phyloP scores from a whole-genome alignment of 2,797 vertebrate genomes.

The Sciurus vulgaris region DNA sequence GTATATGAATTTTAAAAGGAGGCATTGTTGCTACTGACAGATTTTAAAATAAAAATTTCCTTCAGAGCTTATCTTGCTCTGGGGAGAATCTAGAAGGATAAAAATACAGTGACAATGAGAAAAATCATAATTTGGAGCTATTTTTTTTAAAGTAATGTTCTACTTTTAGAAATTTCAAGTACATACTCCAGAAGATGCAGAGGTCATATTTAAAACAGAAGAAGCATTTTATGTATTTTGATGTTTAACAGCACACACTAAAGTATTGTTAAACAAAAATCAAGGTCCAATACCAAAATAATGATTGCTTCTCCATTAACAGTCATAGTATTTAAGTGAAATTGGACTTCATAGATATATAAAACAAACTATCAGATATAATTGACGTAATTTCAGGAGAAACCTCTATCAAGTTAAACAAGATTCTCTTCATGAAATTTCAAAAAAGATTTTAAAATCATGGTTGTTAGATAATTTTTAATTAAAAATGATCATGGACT shows the following conservation, averaged over 20 bases:
- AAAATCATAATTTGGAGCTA: background rate
- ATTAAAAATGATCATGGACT: background rate
- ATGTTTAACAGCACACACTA: background rate
- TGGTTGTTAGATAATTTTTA: background rate
- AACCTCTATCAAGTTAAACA: background rate
- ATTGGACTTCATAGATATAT: background rate
- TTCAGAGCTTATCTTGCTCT: background rate
- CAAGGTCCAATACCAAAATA: background rate
- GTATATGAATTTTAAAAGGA: background rate
- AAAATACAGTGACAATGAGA: background rate
- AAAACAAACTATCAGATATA: background rate
- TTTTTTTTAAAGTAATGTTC: background rate
- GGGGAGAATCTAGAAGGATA: background rate
- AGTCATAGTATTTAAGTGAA: background rate
- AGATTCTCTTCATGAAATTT: constrained; percentile 35
- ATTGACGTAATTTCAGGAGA: background rate
- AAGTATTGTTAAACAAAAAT: background rate
- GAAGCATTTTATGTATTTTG: background rate
- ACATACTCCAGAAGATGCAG: background rate
- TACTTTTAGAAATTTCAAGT: background rate
- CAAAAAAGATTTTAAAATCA: background rate
- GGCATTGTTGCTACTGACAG: background rate
- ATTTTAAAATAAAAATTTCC: constrained; percentile 6
- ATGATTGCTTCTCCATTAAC: background rate
- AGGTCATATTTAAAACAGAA: background rate